Conservation (phyloP, 1,140 invertebrate genomes). For the Zaprionus lachaisei region DNA sequence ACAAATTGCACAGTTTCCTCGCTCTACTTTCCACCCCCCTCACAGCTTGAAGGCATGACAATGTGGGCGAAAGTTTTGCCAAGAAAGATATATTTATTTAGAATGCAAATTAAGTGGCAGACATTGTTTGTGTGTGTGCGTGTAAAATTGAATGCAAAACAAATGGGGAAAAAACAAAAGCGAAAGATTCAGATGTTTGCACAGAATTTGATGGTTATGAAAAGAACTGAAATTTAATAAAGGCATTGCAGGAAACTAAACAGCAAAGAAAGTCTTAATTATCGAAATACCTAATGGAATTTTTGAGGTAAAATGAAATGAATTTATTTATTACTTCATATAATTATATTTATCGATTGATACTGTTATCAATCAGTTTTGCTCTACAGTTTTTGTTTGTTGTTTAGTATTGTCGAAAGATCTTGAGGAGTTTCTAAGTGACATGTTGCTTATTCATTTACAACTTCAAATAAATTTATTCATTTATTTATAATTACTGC, state of each 20-base stretch:
- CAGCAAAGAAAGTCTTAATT: not conserved
- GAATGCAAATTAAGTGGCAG: slow-evolving; percentile 39
- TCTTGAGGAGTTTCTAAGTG: too few relatives aligned
- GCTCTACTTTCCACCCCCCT: not conserved
- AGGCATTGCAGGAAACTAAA: not conserved
- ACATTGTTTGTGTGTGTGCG: not conserved
- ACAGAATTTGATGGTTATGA: slow-evolving; percentile 14
- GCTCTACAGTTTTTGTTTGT: too few relatives aligned
- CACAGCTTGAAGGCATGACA: slow-evolving; percentile 7
- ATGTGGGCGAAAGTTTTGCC: slow-evolving; percentile 10
- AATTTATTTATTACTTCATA: not conserved
- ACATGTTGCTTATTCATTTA: too few relatives aligned
- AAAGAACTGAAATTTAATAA: not conserved
- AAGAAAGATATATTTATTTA: slow-evolving; percentile 29
- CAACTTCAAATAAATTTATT: too few relatives aligned
- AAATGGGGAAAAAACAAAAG: slow-evolving; percentile 8
- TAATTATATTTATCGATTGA: too few relatives aligned
- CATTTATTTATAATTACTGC: not conserved
- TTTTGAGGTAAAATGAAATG: not conserved
- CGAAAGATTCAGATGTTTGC: not conserved
- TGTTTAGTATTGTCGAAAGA: too few relatives aligned
- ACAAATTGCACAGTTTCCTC: slow-evolving; percentile 25
- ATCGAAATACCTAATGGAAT: not conserved
- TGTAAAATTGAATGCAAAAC: slow-evolving; percentile 5
- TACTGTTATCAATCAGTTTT: too few relatives aligned